Evolutionary conservation across 1,140 invertebrate species (phyloP).

Genomic region (Sinella curviseta): DNA sequence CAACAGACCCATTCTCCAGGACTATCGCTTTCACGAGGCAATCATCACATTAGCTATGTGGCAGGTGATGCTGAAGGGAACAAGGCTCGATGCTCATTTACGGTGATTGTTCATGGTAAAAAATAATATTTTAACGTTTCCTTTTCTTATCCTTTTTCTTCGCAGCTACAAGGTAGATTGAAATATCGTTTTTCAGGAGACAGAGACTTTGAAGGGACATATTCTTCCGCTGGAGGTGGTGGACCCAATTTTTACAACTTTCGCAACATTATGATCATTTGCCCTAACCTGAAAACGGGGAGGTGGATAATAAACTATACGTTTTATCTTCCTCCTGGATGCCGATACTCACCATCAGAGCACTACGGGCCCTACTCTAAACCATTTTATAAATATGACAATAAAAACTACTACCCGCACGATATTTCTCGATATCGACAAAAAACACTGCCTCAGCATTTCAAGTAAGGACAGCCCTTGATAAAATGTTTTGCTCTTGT

Average conservation of each 20-base stretch:
- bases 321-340: conserved; percentile 47
- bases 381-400: too few relatives aligned
- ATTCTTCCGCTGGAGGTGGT: conserved; percentile 14
- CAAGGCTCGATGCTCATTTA: conserved; percentile 65
- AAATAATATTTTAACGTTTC: conserved; percentile 24
- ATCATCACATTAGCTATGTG: conserved; percentile 65
- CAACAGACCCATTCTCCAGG: conserved; percentile 56
- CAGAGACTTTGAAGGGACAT: conserved; percentile 45
- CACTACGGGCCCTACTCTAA: too few relatives aligned
- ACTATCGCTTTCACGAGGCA: conserved; percentile 60
- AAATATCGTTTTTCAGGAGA: conserved; percentile 35
- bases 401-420: too few relatives aligned
- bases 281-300: conserved; percentile 48
- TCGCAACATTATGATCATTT: conserved; percentile 43
- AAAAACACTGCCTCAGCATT: too few relatives aligned
- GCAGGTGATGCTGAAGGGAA: conserved; percentile 65
- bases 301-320: conserved; percentile 46
- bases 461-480: too few relatives aligned
- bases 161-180: too few relatives aligned
- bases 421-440: too few relatives aligned
- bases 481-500: too few relatives aligned
- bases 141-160: neutral
- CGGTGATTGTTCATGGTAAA: conserved; percentile 63
- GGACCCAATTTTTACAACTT: conserved; percentile 20
- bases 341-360: conserved; percentile 42